Conservation (phyloP, 2,113 vertebrate genomes). For the Gymnorhina tibicen region DNA sequence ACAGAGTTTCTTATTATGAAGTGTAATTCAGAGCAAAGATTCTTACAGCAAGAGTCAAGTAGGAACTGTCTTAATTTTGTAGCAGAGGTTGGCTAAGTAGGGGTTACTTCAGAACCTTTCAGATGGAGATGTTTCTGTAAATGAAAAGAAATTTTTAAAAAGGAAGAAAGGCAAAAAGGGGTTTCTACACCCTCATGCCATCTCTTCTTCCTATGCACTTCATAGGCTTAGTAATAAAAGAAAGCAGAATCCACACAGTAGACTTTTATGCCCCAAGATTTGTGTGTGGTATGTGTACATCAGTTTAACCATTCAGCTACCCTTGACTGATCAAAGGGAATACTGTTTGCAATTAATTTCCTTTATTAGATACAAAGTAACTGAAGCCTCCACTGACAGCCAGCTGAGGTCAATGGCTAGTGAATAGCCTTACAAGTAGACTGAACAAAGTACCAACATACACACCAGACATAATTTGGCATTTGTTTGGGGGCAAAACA, state of each 20-base stretch:
- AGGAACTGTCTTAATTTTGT: not conserved
- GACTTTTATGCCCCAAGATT: accelerated
- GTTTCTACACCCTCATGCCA: not conserved
- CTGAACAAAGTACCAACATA: not conserved
- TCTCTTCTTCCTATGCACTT: not conserved
- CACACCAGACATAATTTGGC: not conserved
- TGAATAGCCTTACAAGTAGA: not conserved
- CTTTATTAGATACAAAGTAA: not conserved
- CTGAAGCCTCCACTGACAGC: not conserved
- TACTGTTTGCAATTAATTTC: not conserved
- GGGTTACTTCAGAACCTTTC: not conserved
- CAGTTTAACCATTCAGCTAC: not conserved
- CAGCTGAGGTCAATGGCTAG: not conserved
- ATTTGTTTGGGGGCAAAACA: not conserved
- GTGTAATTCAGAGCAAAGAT: not conserved
- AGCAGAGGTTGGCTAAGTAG: not conserved
- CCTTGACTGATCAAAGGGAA: accelerated
- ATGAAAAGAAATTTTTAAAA: not conserved
- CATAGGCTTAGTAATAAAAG: not conserved
- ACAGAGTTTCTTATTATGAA: not conserved
- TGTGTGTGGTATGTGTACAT: accelerated
- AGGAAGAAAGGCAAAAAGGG: no score
- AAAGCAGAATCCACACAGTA: not conserved
- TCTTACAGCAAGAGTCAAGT: not conserved
- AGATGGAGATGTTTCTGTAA: not conserved